Evolutionary conservation across 2,888 invertebrate species (phyloP), one percentile per base, ranked within the genome.

Genomic region (Agrotis exclamationis): DNA sequence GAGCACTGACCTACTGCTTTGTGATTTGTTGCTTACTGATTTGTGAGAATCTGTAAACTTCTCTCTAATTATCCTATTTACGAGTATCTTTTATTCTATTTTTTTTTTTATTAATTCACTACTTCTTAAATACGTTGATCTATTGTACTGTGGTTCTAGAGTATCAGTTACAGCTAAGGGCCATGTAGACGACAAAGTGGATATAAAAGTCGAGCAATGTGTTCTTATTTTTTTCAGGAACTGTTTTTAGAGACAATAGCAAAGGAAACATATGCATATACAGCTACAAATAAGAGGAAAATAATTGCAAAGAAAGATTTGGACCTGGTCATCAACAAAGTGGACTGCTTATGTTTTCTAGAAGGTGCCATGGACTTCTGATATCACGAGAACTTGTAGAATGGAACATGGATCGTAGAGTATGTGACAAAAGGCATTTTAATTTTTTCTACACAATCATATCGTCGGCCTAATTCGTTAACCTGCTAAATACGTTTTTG

Each of bases 241-340:
- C 91, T 99, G 81, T 99, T 99, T 90, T 97, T 99, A 70, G 98
- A 98, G 90, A 97, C 97, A 50, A 92, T 99, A 80, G 97, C 98
- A 3, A 97, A 97, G 87, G 98, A 99, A 95, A 97, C 98, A 1
- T 98, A 97, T 87, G 96, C 97, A 66, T 97, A 97, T 86, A 98
- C 98, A 45, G 92, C 96, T 0, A 97, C 97, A 84, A 97, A 97
- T 39, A 99, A 98, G 90, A 97, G 98, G 87, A 99, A 99, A 96
- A 98, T 98, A 0, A 95, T 99, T 22, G 97, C 98, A 79, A 98
- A 97, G 89, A 97, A 97, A 86, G 99, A 99, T 92, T 96, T 99
- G 48, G 98, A 98, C 86, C 95, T 97, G 78, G 98, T 98, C 13
- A 97, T 99, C 78, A 97, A 98, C 72, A 97, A 97, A 85, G 97